A percentile compares a stretch with the other conserved stretches of the same genome.
phyloP scores from a whole-genome alignment of 1,140 invertebrate genomes.

The Anastrepha obliqua region DNA sequence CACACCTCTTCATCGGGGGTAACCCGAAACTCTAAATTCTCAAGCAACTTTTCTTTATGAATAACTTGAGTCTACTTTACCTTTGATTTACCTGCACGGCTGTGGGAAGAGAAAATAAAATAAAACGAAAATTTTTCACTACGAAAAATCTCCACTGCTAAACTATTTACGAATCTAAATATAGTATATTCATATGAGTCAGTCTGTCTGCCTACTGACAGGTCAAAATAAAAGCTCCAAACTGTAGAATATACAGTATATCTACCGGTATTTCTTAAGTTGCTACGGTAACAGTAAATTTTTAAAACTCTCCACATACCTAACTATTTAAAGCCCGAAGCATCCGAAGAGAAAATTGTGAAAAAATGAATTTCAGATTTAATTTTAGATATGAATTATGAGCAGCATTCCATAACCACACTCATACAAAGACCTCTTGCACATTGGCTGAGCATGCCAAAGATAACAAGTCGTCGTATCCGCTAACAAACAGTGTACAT shows the following conservation, averaged over 20 bases:
- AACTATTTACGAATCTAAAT: no score
- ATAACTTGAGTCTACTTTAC: no score
- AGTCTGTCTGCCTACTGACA: not conserved
- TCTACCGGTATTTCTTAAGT: not conserved
- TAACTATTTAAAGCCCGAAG: not conserved
- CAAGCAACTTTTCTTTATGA: no score
- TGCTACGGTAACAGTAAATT: not conserved
- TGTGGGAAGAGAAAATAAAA: no score
- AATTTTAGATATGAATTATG: constrained; percentile 41
- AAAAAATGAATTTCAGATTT: constrained; percentile 29
- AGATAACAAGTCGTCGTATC: constrained; percentile 6
- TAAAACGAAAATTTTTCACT: no score
- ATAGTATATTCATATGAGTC: no score
- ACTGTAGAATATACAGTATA: not conserved
- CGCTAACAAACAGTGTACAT: not conserved
- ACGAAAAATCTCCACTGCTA: no score
- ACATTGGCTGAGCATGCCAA: constrained; percentile 26
- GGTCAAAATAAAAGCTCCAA: not conserved
- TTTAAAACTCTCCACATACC: not conserved
- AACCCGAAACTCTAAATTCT: no score
- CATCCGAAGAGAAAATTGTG: not conserved
- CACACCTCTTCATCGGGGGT: no score
- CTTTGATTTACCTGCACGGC: no score
- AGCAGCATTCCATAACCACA: constrained; percentile 14
- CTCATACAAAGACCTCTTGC: not conserved